Evolutionary conservation across 1,140 invertebrate genomes (phyloP).

Genomic region (Drosophila tani): DNA sequence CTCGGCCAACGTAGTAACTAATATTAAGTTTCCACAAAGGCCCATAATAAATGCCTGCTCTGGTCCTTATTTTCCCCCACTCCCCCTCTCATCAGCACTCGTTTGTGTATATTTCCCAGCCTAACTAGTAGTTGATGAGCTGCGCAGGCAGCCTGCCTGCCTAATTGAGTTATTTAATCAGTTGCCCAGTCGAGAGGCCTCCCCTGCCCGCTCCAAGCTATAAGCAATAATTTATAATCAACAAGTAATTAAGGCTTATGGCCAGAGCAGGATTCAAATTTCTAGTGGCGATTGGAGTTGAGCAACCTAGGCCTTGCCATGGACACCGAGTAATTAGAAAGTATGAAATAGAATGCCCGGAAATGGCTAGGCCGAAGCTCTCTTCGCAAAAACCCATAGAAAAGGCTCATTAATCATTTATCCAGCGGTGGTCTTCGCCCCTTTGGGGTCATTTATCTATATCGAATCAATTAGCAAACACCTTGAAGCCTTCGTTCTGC

Average conservation of each 20-base stretch:
- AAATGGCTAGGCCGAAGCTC: constrained; percentile 2
- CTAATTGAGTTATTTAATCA: constrained; percentile 62
- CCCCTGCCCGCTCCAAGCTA: constrained; percentile 6
- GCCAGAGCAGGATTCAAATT: constrained; percentile 33
- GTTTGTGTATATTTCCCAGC: constrained; percentile 10
- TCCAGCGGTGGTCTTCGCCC: constrained; percentile 30
- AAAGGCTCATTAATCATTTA: constrained; percentile 72
- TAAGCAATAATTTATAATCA: constrained; percentile 63
- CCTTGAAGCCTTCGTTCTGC: constrained; percentile 52
- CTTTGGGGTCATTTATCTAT: constrained; percentile 74
- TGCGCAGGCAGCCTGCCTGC: background rate
- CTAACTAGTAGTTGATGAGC: constrained; percentile 34
- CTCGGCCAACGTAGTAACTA: background rate
- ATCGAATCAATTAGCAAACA: constrained; percentile 80
- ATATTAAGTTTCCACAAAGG: background rate
- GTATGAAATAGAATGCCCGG: constrained; percentile 18
- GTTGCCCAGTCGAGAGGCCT: constrained; percentile 17
- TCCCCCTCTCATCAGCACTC: constrained; percentile 9
- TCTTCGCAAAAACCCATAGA: background rate
- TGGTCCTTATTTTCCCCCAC: background rate
- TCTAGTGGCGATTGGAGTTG: constrained; percentile 20
- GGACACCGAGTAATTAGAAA: constrained; percentile 31
- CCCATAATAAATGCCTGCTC: background rate
- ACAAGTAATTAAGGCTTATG: constrained; percentile 70
- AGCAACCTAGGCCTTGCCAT: constrained; percentile 5